A percentile compares a stretch with the other conserved stretches of the same genome.
Evolutionary conservation across 2,113 vertebrate genomes (phyloP).

Genomic region (Podocnemis expansa): DNA sequence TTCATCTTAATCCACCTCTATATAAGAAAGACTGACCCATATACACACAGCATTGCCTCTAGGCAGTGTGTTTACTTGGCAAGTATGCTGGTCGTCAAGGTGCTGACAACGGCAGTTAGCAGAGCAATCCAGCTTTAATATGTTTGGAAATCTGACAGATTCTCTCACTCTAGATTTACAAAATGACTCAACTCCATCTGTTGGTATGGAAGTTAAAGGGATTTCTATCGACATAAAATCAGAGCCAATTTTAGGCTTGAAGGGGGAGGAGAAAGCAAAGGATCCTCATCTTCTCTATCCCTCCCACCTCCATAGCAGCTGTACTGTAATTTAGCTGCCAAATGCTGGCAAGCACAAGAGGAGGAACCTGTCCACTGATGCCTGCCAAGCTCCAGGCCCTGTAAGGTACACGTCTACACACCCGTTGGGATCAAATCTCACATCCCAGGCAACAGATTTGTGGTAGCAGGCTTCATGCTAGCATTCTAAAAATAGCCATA

Average conservation of each 20-base stretch:
- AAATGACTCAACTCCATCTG: neutral
- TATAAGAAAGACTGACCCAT: neutral
- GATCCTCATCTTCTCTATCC: neutral
- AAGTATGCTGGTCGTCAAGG: neutral
- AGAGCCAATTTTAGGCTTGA: neutral
- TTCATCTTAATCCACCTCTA: neutral
- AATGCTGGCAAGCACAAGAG: neutral
- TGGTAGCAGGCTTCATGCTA: neutral
- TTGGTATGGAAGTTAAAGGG: neutral
- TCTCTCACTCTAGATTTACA: neutral
- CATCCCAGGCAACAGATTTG: neutral
- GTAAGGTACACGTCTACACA: too few species aligned
- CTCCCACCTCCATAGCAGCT: neutral
- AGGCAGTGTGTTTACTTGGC: neutral
- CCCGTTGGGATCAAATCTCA: neutral
- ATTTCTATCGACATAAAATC: neutral
- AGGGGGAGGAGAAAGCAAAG: neutral
- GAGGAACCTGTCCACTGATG: neutral
- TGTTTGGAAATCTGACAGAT: neutral
- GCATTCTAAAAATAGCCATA: neutral
- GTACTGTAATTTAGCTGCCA: neutral
- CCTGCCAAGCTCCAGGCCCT: neutral
- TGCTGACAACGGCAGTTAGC: neutral
- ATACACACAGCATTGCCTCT: neutral
- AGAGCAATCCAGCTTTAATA: slow-evolving; percentile 15